A percentile compares a stretch with the other conserved stretches of the same genome.
Evolutionary conservation across 2,797 vertebrate genomes (phyloP).

Genomic region (Ambastaia sidthimunki): DNA sequence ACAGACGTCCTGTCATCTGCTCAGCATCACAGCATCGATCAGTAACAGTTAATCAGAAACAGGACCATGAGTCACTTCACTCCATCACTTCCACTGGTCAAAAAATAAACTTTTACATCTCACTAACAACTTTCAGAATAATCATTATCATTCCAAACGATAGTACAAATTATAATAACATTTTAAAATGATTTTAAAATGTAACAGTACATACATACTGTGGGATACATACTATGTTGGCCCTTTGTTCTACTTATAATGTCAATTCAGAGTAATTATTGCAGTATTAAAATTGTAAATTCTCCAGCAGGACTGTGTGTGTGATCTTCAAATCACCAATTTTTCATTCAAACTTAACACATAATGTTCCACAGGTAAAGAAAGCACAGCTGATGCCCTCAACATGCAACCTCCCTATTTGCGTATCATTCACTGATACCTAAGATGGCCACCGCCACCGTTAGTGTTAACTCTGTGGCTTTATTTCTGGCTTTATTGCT

Average conservation of each 20-base stretch:
- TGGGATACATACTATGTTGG: neutral
- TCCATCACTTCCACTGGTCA: neutral
- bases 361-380: neutral
- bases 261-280: neutral
- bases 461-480: constrained; percentile 60
- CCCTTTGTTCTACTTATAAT: neutral
- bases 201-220: neutral
- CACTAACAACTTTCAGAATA: neutral
- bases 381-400: neutral
- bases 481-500: constrained; percentile 63
- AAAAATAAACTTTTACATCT: neutral
- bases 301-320: neutral
- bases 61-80: neutral
- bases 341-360: neutral
- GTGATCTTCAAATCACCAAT: neutral
- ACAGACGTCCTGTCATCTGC: constrained; percentile 41
- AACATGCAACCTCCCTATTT: constrained; percentile 6
- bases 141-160: neutral
- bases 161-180: neutral
- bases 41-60: neutral
- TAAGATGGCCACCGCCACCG: constrained; percentile 47
- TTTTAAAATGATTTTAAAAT: too few species aligned
- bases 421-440: constrained; percentile 37
- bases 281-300: neutral
- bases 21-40: constrained; percentile 17